phyloP scores from a whole-genome alignment of 1,140 invertebrate species.

The Hestina assimilis region DNA sequence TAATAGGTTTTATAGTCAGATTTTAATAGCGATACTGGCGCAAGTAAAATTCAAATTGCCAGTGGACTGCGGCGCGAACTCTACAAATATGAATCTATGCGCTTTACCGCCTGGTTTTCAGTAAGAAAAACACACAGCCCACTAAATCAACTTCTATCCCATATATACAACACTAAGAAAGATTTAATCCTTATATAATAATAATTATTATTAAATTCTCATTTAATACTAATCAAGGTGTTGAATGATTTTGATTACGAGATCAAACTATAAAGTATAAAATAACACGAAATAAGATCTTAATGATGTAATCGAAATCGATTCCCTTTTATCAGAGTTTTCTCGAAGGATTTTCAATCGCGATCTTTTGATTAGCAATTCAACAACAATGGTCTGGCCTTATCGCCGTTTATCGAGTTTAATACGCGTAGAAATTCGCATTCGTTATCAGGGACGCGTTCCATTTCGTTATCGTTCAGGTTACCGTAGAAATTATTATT shows the following conservation, averaged over 20 bases:
- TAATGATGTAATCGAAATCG: constrained; percentile 9
- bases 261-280: neutral
- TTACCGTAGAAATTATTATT: constrained; percentile 64
- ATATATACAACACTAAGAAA: neutral
- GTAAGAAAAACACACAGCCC: too few relatives aligned
- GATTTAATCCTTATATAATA: neutral
- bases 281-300: neutral
- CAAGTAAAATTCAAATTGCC: constrained; percentile 50
- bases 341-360: constrained; percentile 62
- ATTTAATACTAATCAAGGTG: too few relatives aligned
- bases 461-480: constrained; percentile 67
- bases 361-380: constrained; percentile 68
- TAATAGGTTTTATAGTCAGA: constrained; percentile 74
- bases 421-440: constrained; percentile 72
- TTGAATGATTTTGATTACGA: too few relatives aligned
- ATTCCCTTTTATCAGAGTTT: constrained; percentile 25
- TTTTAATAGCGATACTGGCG: constrained; percentile 66
- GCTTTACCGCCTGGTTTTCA: too few relatives aligned
- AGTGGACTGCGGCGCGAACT: constrained; percentile 1
- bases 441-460: constrained; percentile 59
- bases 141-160: too few relatives aligned
- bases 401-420: constrained; percentile 72
- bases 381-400: constrained; percentile 59
- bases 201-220: neutral
- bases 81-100: too few relatives aligned